These are phyloP conservation scores for Steinernema khuongi DNA, from an alignment of 1,140 invertebrate genomes.

Conservation along the genomic window DNA sequence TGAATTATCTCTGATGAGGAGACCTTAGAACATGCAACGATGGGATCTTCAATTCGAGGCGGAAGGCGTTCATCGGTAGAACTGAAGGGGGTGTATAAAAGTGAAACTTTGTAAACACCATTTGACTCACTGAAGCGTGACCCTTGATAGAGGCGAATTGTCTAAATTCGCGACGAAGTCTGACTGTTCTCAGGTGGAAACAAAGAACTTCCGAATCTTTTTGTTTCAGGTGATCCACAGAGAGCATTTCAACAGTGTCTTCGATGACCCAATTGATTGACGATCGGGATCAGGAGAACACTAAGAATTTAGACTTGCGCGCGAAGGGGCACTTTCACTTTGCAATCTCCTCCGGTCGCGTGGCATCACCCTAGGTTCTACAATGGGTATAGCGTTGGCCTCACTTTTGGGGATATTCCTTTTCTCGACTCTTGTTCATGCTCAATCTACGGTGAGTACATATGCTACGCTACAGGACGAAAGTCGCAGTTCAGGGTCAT, in stretches of 20 bases:
- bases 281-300: neutral
- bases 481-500: neutral
- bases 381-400: neutral
- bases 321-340: neutral
- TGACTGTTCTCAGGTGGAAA: neutral
- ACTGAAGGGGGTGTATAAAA: no score
- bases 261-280: constrained; percentile 13
- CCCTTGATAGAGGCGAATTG: no score
- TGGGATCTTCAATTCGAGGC: no score
- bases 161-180: neutral
- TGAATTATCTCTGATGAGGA: no score
- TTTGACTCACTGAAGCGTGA: no score
- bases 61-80: no score
- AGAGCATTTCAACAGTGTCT: neutral
- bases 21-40: no score
- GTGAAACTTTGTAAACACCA: no score
- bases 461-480: neutral
- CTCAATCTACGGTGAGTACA: neutral
- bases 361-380: neutral
- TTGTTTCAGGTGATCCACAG: constrained; percentile 9
- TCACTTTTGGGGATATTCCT: neutral
- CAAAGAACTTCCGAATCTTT: neutral
- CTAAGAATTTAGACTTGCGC: neutral
- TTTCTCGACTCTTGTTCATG: neutral
- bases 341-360: neutral